Conservation (phyloP, 2,113 vertebrate genomes). For the Hypocryptadius cinnamomeus region DNA sequence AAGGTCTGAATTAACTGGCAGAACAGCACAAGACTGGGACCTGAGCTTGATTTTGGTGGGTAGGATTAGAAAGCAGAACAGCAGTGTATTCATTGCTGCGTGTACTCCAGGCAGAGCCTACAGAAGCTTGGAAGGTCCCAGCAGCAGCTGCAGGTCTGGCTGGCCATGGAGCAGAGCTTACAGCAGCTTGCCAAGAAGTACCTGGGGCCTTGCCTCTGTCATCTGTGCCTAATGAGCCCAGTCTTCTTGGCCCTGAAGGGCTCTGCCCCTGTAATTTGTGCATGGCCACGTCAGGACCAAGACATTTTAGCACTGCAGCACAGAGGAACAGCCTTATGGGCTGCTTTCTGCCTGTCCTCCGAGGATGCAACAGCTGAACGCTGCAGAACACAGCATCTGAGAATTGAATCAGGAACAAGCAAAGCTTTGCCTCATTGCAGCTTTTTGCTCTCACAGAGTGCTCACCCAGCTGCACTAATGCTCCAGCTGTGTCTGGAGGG, state of each 20-base stretch:
- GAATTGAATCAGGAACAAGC: background rate
- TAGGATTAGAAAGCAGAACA: background rate
- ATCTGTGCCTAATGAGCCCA: background rate
- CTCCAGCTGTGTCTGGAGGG: background rate
- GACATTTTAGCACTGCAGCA: background rate
- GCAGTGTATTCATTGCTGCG: background rate
- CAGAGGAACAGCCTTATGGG: background rate
- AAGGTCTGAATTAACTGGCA: background rate
- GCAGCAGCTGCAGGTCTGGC: constrained; percentile 1
- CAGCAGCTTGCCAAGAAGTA: background rate
- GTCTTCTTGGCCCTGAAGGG: background rate
- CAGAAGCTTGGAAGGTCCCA: background rate
- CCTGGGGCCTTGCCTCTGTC: background rate
- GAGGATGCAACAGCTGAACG: background rate
- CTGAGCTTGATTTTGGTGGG: background rate
- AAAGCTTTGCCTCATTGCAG: background rate
- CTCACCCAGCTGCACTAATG: background rate
- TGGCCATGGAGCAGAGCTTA: background rate
- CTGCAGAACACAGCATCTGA: rapidly evolving
- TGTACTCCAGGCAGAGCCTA: background rate
- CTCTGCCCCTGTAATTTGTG: background rate
- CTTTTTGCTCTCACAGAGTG: rapidly evolving
- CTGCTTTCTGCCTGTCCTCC: background rate
- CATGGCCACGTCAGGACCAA: background rate
- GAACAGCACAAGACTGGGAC: background rate